A percentile compares a stretch with the other conserved stretches of the same genome.
These are phyloP conservation scores for Resseliella maxima DNA, from an alignment of 2,888 invertebrate species.

Conservation along the genomic window DNA sequence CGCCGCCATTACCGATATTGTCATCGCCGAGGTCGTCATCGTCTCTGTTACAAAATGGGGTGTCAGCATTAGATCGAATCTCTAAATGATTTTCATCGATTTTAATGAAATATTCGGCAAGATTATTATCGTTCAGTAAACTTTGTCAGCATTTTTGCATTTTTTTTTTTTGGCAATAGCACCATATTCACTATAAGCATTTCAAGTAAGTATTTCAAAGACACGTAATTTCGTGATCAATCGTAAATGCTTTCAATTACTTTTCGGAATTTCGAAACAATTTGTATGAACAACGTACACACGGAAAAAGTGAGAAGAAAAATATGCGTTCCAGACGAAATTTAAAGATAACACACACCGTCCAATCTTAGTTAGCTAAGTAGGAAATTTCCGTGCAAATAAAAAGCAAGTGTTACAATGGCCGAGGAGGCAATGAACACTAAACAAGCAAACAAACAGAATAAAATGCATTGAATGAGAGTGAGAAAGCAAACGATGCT, in stretches of 20 bases:
- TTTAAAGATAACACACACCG: not conserved
- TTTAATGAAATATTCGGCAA: not conserved
- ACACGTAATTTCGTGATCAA: conserved; percentile 24
- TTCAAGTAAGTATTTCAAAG: not conserved
- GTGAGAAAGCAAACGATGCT: not conserved
- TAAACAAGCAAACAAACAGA: not conserved
- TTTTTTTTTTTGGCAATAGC: not conserved
- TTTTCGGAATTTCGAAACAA: not conserved
- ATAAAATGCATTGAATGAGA: not conserved
- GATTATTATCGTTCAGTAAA: not conserved
- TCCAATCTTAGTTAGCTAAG: not conserved
- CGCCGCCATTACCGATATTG: too few species aligned
- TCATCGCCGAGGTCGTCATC: too few species aligned
- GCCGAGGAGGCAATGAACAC: not conserved
- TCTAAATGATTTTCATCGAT: not conserved
- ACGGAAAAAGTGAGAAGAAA: not conserved
- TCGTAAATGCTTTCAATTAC: conserved; percentile 28
- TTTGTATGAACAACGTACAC: not conserved
- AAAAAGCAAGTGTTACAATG: not conserved
- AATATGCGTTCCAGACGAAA: not conserved
- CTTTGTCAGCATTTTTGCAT: not conserved
- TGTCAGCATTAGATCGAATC: not conserved
- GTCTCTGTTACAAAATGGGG: too few species aligned
- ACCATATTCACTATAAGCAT: too few species aligned
- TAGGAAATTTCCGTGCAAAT: not conserved